Evolutionary conservation across 2,797 vertebrate genomes (phyloP), one percentile per base, ranked within the genome.

Genomic region (Cyclura pinguis): DNA sequence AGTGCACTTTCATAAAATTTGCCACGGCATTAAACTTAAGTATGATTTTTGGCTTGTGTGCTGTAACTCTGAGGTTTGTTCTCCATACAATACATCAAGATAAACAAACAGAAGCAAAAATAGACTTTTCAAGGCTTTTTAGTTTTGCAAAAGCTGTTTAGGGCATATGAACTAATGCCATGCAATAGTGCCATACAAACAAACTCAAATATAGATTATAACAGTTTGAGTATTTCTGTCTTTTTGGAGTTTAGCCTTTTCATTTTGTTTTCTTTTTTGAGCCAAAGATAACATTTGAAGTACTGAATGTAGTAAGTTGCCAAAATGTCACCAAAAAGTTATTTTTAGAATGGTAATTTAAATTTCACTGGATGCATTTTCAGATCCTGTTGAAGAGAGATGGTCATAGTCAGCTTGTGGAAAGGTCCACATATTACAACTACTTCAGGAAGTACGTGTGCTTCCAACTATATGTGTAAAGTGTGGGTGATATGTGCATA

Each of bases 221-320:
- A 24, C 72, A 87, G 50, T 90, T 88, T 1, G 88, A 86, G 94
- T 85, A 35, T 62, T 0, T 74, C 47, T 92, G 29, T 57, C 29
- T 88, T 14, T 92, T 16, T 88, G 64, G 27, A 80, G 27, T 52
- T 12, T 27, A 78, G 20, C 42, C 42, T 47, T 47, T 47, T 47
- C 42, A 24, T 64, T 64, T 64, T 64, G 62, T 27, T 24, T 67
- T 77, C 22, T 47, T 80, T 50, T 74, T 81, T 74, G 82, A 0
- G 10, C 73, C 89, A 92, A 76, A 93, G 92, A 86, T 83, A 94
- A 83, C 62, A 67, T 55, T 16, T 62, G 86, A 92, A 87, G 81
- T 92, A 42, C 38, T 90, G 80, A 42, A 6, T 87, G 91, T 78
- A 35, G 0, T 72, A 32, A 88, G 83, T 92, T 94, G 69, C 80